Evolutionary conservation across 2,113 vertebrate species (phyloP).

Genomic region (Brachypteracias leptosomus): DNA sequence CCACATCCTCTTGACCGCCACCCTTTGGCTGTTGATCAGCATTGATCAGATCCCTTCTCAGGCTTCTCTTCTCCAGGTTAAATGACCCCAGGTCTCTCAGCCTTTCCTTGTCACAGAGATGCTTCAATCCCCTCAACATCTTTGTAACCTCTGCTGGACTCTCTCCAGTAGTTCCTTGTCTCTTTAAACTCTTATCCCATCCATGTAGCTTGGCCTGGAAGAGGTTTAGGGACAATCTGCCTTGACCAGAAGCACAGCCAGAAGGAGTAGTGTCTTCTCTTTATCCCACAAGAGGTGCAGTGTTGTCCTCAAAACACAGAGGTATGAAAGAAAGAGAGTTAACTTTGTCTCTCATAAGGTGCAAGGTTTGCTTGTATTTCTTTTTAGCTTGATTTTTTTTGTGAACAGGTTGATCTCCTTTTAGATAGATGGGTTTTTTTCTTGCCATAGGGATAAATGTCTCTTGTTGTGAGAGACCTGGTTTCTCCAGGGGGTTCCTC

Average conservation of each 20-base stretch:
- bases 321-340: not conserved
- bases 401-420: not conserved
- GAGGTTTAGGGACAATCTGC: not conserved
- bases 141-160: too few relatives aligned
- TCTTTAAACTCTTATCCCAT: not conserved
- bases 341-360: not conserved
- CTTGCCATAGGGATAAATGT: not conserved
- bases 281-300: not conserved
- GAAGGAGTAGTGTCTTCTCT: not conserved
- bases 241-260: not conserved
- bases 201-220: not conserved
- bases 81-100: too few relatives aligned
- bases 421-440: not conserved
- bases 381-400: not conserved
- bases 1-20: too few relatives aligned
- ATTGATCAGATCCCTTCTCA: too few relatives aligned
- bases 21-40: too few relatives aligned
- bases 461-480: not conserved
- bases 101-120: too few relatives aligned
- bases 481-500: not conserved
- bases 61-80: too few relatives aligned
- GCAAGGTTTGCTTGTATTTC: not conserved
- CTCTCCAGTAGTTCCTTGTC: too few relatives aligned
- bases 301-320: not conserved
- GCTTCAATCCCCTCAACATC: too few relatives aligned